A percentile compares a stretch with the other conserved stretches of the same genome.
phyloP scores from a whole-genome alignment of 1,140 invertebrate genomes.

The Helicoverpa armigera region DNA sequence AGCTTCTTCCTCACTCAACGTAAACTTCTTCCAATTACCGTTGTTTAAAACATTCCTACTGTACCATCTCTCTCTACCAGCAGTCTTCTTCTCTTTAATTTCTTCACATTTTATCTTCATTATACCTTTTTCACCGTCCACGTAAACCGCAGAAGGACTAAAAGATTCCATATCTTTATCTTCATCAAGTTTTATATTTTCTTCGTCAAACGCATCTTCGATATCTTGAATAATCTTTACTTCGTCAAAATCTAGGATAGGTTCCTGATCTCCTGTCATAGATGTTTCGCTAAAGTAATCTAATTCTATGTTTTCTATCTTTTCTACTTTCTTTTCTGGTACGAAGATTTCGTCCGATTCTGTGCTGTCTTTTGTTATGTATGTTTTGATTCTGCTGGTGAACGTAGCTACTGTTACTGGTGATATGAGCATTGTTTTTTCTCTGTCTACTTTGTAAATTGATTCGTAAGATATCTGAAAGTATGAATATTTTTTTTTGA shows the following conservation, averaged over 20 bases:
- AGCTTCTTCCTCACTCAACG: slow-evolving; percentile 76
- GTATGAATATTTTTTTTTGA: background rate
- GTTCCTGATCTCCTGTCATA: background rate
- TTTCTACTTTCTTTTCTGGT: slow-evolving; percentile 19
- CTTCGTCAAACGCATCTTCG: background rate
- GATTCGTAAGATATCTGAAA: slow-evolving; percentile 74
- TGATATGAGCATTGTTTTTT: slow-evolving; percentile 55
- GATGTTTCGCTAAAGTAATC: slow-evolving; percentile 38
- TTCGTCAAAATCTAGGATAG: slow-evolving; percentile 32
- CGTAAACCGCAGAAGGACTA: slow-evolving; percentile 49
- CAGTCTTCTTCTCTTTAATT: slow-evolving; percentile 50
- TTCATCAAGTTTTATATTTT: slow-evolving; percentile 27
- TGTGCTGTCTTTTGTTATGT: slow-evolving; percentile 38
- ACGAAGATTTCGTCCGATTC: slow-evolving; percentile 28
- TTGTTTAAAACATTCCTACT: slow-evolving; percentile 54
- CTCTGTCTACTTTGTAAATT: slow-evolving; percentile 65
- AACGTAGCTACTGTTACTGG: slow-evolving; percentile 57
- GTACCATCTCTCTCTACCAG: slow-evolving; percentile 40
- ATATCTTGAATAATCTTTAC: slow-evolving; percentile 41
- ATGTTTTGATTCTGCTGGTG: slow-evolving; percentile 51
- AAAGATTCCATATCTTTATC: background rate
- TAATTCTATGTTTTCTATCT: slow-evolving; percentile 43
- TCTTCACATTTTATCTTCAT: slow-evolving; percentile 46
- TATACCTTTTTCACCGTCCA: slow-evolving; percentile 56
- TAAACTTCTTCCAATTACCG: slow-evolving; percentile 69